A percentile compares a stretch with the other conserved stretches of the same genome.
Conservation (phyloP, 92 coral and sea anemone genomes). For the Zoanthus sansibaricus region DNA sequence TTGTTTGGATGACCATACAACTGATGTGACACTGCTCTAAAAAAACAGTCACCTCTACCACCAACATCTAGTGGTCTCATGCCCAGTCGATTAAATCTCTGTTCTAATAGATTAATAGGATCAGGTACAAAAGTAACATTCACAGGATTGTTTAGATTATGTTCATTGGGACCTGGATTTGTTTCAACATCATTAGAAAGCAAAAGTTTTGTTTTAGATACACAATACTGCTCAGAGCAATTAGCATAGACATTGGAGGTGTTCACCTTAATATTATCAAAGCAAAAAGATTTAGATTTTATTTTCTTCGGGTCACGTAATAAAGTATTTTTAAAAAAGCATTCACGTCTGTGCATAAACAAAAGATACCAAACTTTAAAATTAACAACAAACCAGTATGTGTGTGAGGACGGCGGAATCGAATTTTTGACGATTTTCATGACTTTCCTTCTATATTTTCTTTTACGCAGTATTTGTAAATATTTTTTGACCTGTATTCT, state of each 20-base stretch:
- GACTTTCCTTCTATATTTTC: constrained; percentile 9
- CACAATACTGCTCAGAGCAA: constrained; percentile 14
- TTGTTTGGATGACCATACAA: neutral
- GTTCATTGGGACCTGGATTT: constrained; percentile 8
- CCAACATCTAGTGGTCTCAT: neutral
- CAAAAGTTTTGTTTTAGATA: constrained; percentile 11
- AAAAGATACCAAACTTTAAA: constrained; percentile 8
- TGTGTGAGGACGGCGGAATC: constrained; percentile 3
- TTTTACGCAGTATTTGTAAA: constrained; percentile 5
- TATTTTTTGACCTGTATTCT: constrained; percentile 6
- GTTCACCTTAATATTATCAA: constrained; percentile 2
- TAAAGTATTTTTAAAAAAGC: neutral
- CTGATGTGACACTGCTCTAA: neutral
- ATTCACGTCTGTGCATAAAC: neutral
- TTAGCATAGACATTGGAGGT: neutral
- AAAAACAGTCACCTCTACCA: neutral
- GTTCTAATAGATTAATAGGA: constrained; percentile 1
- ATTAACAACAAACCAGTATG: constrained; percentile 2
- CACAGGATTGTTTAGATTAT: constrained; percentile 11
- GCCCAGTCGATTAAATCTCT: neutral
- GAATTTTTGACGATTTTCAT: constrained; percentile 2
- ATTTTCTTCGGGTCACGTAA: neutral
- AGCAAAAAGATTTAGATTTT: constrained; percentile 8
- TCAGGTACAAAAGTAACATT: constrained; percentile 9
- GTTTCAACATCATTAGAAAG: constrained; percentile 12